These are phyloP conservation scores for Pseudorectes ferrugineus DNA, from an alignment of 2,113 vertebrate genomes.

Conservation along the genomic window DNA sequence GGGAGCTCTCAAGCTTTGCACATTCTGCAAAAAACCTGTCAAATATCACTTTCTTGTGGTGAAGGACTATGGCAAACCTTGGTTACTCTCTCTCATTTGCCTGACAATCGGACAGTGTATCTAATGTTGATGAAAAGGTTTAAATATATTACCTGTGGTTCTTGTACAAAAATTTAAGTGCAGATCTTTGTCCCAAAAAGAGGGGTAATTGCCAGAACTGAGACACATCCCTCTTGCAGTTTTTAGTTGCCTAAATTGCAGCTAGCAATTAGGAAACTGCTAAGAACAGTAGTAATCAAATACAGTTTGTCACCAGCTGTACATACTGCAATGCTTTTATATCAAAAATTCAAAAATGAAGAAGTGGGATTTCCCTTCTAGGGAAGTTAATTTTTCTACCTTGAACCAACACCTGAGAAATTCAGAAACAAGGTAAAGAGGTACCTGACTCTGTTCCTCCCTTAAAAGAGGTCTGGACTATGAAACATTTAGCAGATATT, in stretches of 20 bases:
- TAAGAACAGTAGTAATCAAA: background rate
- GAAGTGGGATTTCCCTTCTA: background rate
- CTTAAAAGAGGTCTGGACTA: background rate
- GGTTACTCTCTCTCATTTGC: background rate
- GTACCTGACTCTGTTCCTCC: background rate
- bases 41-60: background rate
- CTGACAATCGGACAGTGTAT: background rate
- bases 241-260: background rate
- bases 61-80: background rate
- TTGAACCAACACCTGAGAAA: background rate
- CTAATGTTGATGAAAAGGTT: background rate
- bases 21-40: background rate
- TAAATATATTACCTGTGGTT: background rate
- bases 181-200: background rate
- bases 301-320: background rate
- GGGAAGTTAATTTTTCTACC: background rate
- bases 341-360: background rate
- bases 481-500: slow-evolving; percentile 22
- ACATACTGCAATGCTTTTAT: background rate
- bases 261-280: background rate
- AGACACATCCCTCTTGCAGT: background rate
- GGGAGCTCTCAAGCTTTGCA: background rate
- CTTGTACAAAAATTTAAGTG: background rate
- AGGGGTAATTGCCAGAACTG: background rate
- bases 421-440: background rate